A percentile compares a stretch with the other conserved stretches of the same genome.
Conservation (phyloP, 2,888 invertebrate genomes). For the Nowickia ferox region DNA sequence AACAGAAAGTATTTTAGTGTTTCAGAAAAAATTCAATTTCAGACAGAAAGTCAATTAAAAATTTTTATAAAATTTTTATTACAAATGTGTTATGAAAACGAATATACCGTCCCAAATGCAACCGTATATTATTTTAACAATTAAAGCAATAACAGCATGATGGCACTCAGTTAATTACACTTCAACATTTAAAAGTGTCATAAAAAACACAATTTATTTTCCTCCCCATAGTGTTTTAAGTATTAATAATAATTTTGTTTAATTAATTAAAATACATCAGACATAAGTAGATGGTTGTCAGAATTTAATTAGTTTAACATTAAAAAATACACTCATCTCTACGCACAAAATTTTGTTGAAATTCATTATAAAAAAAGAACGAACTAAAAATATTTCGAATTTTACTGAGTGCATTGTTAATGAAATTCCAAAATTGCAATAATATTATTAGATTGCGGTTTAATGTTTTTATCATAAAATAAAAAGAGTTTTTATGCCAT, state of each 20-base stretch:
- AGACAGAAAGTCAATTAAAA: no score
- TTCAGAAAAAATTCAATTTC: no score
- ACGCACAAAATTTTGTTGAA: neutral
- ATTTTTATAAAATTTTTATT: neutral
- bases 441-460: conserved; percentile 6
- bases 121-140: neutral
- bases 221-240: conserved; percentile 19
- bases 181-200: conserved; percentile 60
- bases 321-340: neutral
- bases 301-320: conserved; percentile 41
- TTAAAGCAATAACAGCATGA: conserved; percentile 26
- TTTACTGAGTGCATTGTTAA: conserved; percentile 4
- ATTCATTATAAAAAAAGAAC: neutral
- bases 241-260: conserved; percentile 38
- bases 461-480: neutral
- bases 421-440: conserved; percentile 15
- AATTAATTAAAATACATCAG: conserved; percentile 26
- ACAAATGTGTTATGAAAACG: neutral
- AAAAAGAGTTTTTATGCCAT: neutral
- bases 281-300: conserved; percentile 9
- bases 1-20: no score
- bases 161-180: conserved; percentile 52
- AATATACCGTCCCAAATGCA: neutral
- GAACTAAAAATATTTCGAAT: neutral
- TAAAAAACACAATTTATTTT: conserved; percentile 53